A percentile compares a stretch with the other conserved stretches of the same genome.
phyloP scores from a whole-genome alignment of 2,888 invertebrate species.

The Pammene fasciana region DNA sequence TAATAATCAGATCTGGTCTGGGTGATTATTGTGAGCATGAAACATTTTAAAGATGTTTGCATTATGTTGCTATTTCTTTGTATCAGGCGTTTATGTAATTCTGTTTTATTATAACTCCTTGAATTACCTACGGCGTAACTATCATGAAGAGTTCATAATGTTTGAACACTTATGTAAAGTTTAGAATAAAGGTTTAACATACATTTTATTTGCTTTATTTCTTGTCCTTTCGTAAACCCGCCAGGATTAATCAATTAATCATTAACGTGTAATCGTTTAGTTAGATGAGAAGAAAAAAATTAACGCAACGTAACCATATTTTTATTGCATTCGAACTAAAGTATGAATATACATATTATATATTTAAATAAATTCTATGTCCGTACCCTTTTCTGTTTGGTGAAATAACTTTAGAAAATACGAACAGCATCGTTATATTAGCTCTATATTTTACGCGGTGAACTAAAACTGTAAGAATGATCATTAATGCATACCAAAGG shows the following conservation, averaged over 20 bases:
- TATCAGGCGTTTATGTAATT: neutral
- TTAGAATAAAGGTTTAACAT: conserved; percentile 17
- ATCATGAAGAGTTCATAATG: neutral
- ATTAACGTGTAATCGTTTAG: neutral
- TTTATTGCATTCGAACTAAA: too few relatives aligned
- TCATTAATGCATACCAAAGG: conserved; percentile 9
- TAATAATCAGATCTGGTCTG: too few relatives aligned
- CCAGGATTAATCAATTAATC: neutral
- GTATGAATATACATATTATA: too few relatives aligned
- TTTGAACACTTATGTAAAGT: neutral
- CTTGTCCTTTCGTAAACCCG: conserved; percentile 4
- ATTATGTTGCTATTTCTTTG: neutral
- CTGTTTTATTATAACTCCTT: neutral
- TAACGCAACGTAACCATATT: too few relatives aligned
- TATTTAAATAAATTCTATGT: too few relatives aligned
- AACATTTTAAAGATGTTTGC: neutral
- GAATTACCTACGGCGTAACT: neutral
- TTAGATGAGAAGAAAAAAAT: too few relatives aligned
- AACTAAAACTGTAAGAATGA: neutral
- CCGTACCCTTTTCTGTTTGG: too few relatives aligned
- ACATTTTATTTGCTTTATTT: conserved; percentile 21
- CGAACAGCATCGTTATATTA: neutral
- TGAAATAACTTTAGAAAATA: too few relatives aligned
- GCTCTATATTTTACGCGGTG: neutral
- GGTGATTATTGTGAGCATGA: neutral